phyloP scores from a whole-genome alignment of 2,113 vertebrate species.

The Gnathonemus echidnorhynchus region DNA sequence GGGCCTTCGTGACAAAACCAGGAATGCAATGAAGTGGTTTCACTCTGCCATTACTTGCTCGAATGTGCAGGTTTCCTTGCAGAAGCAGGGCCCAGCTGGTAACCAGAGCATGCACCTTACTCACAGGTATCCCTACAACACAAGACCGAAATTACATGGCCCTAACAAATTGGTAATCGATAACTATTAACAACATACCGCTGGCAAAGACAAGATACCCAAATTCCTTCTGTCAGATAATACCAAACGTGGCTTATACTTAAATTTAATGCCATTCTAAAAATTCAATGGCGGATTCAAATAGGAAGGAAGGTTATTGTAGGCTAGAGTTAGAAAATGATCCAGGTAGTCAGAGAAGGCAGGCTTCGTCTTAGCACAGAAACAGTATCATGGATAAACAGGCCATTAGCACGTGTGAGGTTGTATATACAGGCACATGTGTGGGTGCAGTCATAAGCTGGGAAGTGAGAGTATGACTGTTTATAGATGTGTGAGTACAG shows the following conservation, averaged over 20 bases:
- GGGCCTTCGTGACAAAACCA: conserved; percentile 91
- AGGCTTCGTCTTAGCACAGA: conserved; percentile 66
- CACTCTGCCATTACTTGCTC: conserved; percentile 24
- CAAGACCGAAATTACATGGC: neutral
- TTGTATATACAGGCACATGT: neutral
- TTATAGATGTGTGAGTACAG: neutral
- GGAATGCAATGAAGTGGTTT: conserved; percentile 94
- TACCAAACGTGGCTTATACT: neutral
- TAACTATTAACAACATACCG: neutral
- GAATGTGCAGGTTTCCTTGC: conserved; percentile 86
- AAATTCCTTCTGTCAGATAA: neutral
- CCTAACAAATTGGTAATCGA: neutral
- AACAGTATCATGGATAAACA: conserved; percentile 14
- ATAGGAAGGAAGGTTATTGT: conserved; percentile 67
- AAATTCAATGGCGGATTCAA: neutral
- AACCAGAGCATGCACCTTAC: conserved; percentile 82
- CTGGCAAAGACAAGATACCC: neutral
- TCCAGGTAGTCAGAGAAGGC: conserved; percentile 78
- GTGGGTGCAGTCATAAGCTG: neutral
- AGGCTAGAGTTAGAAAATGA: conserved; percentile 82
- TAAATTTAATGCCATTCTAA: neutral
- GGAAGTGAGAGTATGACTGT: neutral
- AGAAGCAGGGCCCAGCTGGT: conserved; percentile 90
- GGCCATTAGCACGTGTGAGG: neutral
- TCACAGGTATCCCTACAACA: conserved; percentile 83